A percentile compares a stretch with the other conserved stretches of the same genome.
Evolutionary conservation across 2,888 invertebrate species (phyloP).

Genomic region (Leistus spinibarbis): DNA sequence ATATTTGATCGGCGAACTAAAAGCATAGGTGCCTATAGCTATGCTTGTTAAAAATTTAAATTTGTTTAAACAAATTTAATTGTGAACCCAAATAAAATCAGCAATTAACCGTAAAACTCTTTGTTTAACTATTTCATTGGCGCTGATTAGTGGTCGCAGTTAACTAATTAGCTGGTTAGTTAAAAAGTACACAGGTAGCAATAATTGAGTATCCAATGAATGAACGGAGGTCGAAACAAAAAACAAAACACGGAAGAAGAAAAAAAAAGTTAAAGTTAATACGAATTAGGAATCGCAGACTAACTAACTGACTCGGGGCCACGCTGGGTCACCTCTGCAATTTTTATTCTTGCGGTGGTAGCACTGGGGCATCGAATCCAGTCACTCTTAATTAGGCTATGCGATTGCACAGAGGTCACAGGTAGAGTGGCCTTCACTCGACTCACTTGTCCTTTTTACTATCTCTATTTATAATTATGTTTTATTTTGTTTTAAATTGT

Average conservation of each 20-base stretch:
- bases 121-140: not conserved
- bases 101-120: not conserved
- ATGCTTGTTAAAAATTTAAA: too few species aligned
- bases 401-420: too few species aligned
- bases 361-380: not conserved
- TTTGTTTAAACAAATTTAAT: too few species aligned
- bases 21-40: too few species aligned
- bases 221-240: not conserved
- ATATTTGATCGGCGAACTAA: too few species aligned
- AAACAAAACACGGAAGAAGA: not conserved
- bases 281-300: not conserved
- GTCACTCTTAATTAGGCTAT: not conserved
- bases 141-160: not conserved
- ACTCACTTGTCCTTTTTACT: not conserved
- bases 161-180: not conserved
- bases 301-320: not conserved
- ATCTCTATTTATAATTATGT: too few species aligned
- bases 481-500: not conserved
- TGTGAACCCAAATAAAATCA: not conserved
- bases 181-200: not conserved
- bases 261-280: not conserved
- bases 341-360: not conserved
- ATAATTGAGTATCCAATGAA: not conserved
- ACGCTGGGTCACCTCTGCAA: not conserved
- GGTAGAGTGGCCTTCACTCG: not conserved